These are phyloP conservation scores for Potamilus streckersoni DNA, from an alignment of 1,140 invertebrate species.

Conservation along the genomic window DNA sequence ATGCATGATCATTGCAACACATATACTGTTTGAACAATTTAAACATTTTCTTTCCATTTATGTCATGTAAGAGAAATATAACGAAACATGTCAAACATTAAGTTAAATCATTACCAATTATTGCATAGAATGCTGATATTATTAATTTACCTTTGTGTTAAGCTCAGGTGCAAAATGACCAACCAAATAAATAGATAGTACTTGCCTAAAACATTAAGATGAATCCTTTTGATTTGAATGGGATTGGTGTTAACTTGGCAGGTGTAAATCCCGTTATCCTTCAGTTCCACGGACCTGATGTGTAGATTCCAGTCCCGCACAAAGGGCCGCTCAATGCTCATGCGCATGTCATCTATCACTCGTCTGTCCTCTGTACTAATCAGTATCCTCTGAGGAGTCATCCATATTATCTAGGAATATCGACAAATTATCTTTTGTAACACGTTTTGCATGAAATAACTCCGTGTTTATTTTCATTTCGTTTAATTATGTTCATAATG, in stretches of 20 bases:
- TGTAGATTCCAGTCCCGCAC: constrained; percentile 50
- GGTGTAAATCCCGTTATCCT: constrained; percentile 34
- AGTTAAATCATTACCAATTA: neutral
- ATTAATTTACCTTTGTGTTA: neutral
- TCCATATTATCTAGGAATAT: constrained; percentile 56
- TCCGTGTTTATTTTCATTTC: neutral
- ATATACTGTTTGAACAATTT: neutral
- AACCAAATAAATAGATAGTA: neutral
- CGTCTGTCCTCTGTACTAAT: constrained; percentile 52
- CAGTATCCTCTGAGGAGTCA: constrained; percentile 49
- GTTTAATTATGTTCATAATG: neutral
- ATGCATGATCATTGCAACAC: neutral
- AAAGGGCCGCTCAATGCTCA: constrained; percentile 45
- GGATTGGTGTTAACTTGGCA: constrained; percentile 41
- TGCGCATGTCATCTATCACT: constrained; percentile 48
- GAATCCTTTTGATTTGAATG: constrained; percentile 37
- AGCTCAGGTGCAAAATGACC: neutral
- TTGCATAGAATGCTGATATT: neutral
- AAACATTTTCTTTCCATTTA: neutral
- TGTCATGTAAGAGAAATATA: neutral
- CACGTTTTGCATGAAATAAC: neutral
- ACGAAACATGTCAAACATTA: neutral
- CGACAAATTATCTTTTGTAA: constrained; percentile 3
- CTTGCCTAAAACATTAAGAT: constrained; percentile 37
- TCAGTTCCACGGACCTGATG: constrained; percentile 31